Evolutionary conservation across 2,113 vertebrate genomes (phyloP), one percentile per base, ranked within the genome.

Genomic region (Hippocampus abdominalis): DNA sequence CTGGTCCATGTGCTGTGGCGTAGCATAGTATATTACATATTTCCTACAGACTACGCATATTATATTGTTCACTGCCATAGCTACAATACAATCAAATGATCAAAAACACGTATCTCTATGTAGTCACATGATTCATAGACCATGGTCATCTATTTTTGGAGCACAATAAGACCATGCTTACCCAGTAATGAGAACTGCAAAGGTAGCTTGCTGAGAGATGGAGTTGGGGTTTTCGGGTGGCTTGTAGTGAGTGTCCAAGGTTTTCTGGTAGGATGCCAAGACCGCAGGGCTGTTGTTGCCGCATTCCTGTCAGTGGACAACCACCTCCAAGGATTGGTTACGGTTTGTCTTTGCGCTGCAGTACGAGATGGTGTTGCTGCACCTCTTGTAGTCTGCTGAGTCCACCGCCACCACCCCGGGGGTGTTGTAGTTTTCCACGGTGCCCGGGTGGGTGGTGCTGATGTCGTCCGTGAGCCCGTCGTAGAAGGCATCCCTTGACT

Each of bases 181-280:
- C 89, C 88, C 9, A 80, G 72, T 0, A 91, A 48, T 42, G 86
- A 72, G 70, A 92, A 91, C 0, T 91, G 90, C 62, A 89, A 42
- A 2, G 90, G 89, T 2, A 88, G 78, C 87, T 81, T 79, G 64
- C 89, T 91, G 46, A 91, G 78, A 16, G 88, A 71, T 20, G 1
- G 0, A 32, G 10, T 21, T 51, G 27, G 27, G 20, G 20, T 1
- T 0, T 59, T 12, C 0, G 13, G 15, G 3, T 1, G 3, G 11
- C 8, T 6, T 9, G 57, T 49, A 1, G 36, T 39, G n/a, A 21
- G 23, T 23, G 42, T 51, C 2, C 20, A 63, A 39, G 12, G 21
- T 18, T 18, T 2, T 20, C 1, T 32, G 10, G 0, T 16, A 61
- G 11, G 12, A 27, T 63, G 29, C 36, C 29, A 15, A 7, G 23